phyloP scores from a whole-genome alignment of 1,140 invertebrate genomes.

The Apocrypta bakeri region DNA sequence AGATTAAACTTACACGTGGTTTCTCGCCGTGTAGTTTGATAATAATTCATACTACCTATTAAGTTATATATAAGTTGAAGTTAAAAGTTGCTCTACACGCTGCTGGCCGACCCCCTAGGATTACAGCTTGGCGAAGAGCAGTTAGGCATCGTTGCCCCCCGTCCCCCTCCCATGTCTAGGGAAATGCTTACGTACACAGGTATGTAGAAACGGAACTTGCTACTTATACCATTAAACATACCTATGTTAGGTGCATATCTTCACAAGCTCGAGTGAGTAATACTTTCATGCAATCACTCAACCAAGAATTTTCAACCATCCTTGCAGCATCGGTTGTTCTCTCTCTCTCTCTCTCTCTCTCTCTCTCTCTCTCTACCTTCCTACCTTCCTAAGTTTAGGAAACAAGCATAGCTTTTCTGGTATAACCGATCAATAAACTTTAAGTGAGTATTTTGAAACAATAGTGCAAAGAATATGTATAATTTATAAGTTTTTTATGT shows the following conservation, averaged over 20 bases:
- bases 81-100: not conserved
- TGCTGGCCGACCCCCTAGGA: not conserved
- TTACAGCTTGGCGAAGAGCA: not conserved
- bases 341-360: not conserved
- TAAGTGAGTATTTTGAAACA: not conserved
- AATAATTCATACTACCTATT: conserved; percentile 6
- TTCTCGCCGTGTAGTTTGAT: not conserved
- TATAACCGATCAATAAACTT: not conserved
- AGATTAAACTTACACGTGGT: too few species aligned
- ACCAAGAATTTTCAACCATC: too few species aligned
- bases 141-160: not conserved
- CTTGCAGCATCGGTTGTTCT: not conserved
- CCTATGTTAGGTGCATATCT: too few species aligned
- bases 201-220: too few species aligned
- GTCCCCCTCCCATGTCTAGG: too few species aligned
- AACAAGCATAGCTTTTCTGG: not conserved
- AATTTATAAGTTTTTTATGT: not conserved
- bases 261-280: too few species aligned
- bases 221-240: too few species aligned
- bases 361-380: too few species aligned
- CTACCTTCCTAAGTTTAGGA: too few species aligned
- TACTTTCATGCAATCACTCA: too few species aligned
- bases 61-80: not conserved
- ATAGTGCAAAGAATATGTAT: not conserved
- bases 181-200: too few species aligned